phyloP scores from a whole-genome alignment of 2,888 invertebrate species.

The Macroteleia sp. region DNA sequence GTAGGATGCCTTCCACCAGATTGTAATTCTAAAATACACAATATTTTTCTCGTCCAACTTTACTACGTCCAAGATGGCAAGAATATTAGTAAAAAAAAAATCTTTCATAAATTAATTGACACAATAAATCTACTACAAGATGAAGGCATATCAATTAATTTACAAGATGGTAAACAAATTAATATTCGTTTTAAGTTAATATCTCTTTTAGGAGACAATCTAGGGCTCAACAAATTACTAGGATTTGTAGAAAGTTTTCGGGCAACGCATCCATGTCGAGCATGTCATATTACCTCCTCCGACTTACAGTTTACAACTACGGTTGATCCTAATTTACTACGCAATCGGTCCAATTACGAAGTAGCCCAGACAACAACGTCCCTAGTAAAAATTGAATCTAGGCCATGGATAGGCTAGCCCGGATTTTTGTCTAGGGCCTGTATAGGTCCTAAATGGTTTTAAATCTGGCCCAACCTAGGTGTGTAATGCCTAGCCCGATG shows the following conservation, averaged over 20 bases:
- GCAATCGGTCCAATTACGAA: too few species aligned
- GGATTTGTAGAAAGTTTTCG: conserved; percentile 42
- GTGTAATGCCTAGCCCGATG: too few species aligned
- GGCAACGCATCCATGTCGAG: too few species aligned
- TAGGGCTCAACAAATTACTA: conserved; percentile 25
- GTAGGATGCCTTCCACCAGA: conserved; percentile 25
- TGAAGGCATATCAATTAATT: conserved; percentile 33
- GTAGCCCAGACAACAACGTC: too few species aligned
- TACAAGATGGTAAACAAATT: background rate
- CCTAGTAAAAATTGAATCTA: too few species aligned
- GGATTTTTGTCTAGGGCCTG: too few species aligned
- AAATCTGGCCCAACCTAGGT: too few species aligned
- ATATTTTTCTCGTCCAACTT: conserved; percentile 37
- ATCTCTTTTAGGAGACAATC: conserved; percentile 38
- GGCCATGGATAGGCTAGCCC: too few species aligned
- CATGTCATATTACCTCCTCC: too few species aligned
- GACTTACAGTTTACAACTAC: too few species aligned
- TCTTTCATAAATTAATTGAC: conserved; percentile 24
- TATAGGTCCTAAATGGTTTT: too few species aligned
- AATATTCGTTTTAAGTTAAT: background rate
- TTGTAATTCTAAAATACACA: conserved; percentile 19
- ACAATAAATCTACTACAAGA: conserved; percentile 37
- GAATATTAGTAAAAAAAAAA: conserved; percentile 10
- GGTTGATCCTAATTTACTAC: too few species aligned
- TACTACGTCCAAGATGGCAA: conserved; percentile 35